Conservation (phyloP, 2,797 vertebrate species). For the Chaetodon trifasciatus region DNA sequence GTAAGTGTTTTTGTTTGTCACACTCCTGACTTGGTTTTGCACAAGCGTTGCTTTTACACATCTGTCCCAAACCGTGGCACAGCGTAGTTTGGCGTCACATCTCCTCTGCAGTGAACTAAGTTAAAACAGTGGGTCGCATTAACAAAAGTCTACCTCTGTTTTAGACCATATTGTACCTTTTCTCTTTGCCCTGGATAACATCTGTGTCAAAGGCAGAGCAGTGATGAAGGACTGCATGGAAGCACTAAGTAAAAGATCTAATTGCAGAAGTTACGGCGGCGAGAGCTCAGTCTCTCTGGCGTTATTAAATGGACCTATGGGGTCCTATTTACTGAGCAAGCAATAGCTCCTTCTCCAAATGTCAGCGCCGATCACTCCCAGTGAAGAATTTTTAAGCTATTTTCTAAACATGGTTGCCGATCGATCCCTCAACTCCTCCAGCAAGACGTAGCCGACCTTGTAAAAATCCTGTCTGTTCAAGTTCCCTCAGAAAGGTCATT, state of each 20-base stretch:
- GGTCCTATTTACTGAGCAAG: conserved; percentile 32
- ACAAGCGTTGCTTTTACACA: neutral
- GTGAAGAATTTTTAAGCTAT: neutral
- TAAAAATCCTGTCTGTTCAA: conserved; percentile 17
- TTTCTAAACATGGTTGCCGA: conserved; percentile 28
- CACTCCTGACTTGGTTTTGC: neutral
- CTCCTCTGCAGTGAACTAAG: neutral
- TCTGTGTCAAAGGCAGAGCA: conserved; percentile 4
- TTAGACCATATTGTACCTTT: conserved; percentile 15
- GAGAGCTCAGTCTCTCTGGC: conserved; percentile 3
- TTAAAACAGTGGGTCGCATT: conserved; percentile 14
- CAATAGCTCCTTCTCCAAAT: conserved; percentile 9
- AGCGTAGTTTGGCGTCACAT: neutral
- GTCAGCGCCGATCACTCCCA: conserved; percentile 20
- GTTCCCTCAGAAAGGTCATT: conserved; percentile 39
- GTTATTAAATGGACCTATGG: conserved; percentile 34
- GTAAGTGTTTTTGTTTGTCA: neutral
- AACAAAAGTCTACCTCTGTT: conserved; percentile 20
- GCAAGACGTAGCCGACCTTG: neutral
- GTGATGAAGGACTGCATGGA: neutral
- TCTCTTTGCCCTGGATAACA: conserved; percentile 25
- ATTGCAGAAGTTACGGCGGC: conserved; percentile 12
- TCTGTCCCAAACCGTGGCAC: neutral
- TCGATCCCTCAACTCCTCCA: conserved; percentile 8
- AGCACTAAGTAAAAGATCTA: conserved; percentile 18